Base-by-base conservation (phyloP, 2,113 vertebrate species). In the Coryphaenoides rupestris region DNA sequence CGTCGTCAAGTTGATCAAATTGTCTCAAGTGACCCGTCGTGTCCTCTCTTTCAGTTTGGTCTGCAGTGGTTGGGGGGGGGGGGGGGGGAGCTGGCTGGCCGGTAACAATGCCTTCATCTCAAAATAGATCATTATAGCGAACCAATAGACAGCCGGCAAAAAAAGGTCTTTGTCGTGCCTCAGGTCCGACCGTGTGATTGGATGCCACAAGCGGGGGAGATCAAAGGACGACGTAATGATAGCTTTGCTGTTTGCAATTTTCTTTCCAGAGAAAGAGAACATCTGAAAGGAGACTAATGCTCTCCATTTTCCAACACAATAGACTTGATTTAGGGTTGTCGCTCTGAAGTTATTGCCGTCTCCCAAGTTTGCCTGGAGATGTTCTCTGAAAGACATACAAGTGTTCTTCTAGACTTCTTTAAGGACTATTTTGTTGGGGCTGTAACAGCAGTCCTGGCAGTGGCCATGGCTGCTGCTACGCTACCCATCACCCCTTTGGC, bases 401-500 rank as follows among this genome's bases (percentile, higher is more conserved):
- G n/a, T n/a, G n/a, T n/a, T n/a, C n/a, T n/a, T n/a, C n/a, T 40
- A 40, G 33, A 40, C 33, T 10, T 33, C 28, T 33, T 33, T 33
- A 33, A 33, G 28, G 28, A 33, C n/a, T n/a, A n/a, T n/a, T n/a
- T n/a, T 33, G 28, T 33, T 33, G 10, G 28, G 28, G 28, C 28
- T 33, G 5, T 33, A 33, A 2, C 28, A n/a, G n/a, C n/a, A n/a
- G n/a, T 33, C 28, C 5, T 40, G 13, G 33, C 33, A 40, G 4
- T 40, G 4, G 4, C 33, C 2, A 13, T 66, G 60, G 62, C 68
- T 61, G 62, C 68, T 61, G 55, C 58, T 63, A 64, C 33, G 62
- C 21, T 69, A n/a, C 56, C 12, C 54, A 40, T 65, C 65, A 67
- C 58, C 65, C 74, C 46, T 16, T 57, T 2, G 68, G 46, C 75